Base-by-base conservation (phyloP, 1,140 invertebrate genomes). In the Patella vulgata region DNA sequence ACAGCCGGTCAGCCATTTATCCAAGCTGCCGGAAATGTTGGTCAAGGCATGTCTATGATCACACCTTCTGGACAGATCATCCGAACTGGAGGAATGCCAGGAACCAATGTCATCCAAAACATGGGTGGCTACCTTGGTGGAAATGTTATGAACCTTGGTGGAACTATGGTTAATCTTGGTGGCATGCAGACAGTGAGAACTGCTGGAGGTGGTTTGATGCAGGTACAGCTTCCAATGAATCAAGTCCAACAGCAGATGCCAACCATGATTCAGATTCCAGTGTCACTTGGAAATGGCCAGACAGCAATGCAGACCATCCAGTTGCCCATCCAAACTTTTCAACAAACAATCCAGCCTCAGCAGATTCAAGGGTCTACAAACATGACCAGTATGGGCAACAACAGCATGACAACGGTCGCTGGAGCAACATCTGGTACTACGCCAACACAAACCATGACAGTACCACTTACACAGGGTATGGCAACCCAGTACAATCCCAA, bases 201-300 rank as follows among this genome's bases (percentile, higher is more conserved):
- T 33, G 56, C 43, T 76, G 44, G 87, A 19, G 81, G 79, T 14
- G 77, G 78, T 59, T 56, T 78, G 19, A 53, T 84, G 17, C 90
- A 91, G 79, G 84, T 94, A 4, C 93, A 94, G 79, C 89, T 94
- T 70, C 90, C 69, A 19, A 63, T 65, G 23, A 63, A 63, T 36
- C 66, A 68, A 56, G 65, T 73, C 28, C 36, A 73, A 14, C 71
- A 70, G 48, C 74, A 76, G 53, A 55, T 73, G 25, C 70, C 78
- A 19, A 75, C 67, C 31, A 46, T 77, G 21, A 70, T 82, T n/a
- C 80, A 82, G 59, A 74, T 82, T 11, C 95, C 95, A 1, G 93
- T 97, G 56, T 92, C 93, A 8, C 89, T 89, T 19, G n/a, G n/a
- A n/a, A 92, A 92, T 82, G 95, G 95, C 0, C 94, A 97, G 82